A percentile compares a stretch with the other conserved stretches of the same genome.
Evolutionary conservation across 1,140 invertebrate species (phyloP).

Genomic region (Drosophila melanica): DNA sequence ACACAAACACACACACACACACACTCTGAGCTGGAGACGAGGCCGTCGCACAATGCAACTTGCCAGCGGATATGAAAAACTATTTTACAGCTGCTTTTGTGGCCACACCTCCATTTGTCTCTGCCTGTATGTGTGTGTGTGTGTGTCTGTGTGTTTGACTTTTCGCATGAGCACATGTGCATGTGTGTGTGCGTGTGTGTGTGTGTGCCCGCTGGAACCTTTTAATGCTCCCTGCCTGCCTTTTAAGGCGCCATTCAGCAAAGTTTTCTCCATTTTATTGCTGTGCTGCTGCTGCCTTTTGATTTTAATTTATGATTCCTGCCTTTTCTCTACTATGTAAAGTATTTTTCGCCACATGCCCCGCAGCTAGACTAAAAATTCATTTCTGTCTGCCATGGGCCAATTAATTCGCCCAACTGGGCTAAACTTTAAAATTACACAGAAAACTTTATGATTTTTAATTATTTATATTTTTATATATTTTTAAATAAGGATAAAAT

Average conservation of each 20-base stretch:
- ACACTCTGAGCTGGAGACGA: not conserved
- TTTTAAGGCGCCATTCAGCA: constrained; percentile 6
- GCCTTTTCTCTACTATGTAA: constrained; percentile 43
- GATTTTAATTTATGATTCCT: constrained; percentile 69
- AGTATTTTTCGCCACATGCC: constrained; percentile 29
- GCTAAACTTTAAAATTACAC: not conserved
- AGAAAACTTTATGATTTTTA: not conserved
- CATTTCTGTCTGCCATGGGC: constrained; percentile 40
- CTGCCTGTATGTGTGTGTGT: not conserved
- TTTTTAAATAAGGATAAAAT: not conserved
- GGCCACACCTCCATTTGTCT: constrained; percentile 19
- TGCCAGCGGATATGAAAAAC: constrained; percentile 79
- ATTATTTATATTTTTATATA: not conserved
- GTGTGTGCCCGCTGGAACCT: constrained; percentile 3
- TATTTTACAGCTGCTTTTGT: constrained; percentile 75
- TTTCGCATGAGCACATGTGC: constrained; percentile 3
- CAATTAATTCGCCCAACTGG: constrained; percentile 2
- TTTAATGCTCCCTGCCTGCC: constrained; percentile 14
- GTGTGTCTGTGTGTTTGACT: constrained; percentile 10
- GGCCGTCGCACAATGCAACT: constrained; percentile 55
- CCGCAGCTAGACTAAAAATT: constrained; percentile 39
- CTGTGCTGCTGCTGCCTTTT: constrained; percentile 32
- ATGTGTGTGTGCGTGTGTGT: not conserved
- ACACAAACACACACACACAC: constrained; percentile 6
- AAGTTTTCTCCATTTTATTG: constrained; percentile 39